Evolutionary conservation across 2,888 invertebrate genomes (phyloP).

Genomic region (Calameuta idolon): DNA sequence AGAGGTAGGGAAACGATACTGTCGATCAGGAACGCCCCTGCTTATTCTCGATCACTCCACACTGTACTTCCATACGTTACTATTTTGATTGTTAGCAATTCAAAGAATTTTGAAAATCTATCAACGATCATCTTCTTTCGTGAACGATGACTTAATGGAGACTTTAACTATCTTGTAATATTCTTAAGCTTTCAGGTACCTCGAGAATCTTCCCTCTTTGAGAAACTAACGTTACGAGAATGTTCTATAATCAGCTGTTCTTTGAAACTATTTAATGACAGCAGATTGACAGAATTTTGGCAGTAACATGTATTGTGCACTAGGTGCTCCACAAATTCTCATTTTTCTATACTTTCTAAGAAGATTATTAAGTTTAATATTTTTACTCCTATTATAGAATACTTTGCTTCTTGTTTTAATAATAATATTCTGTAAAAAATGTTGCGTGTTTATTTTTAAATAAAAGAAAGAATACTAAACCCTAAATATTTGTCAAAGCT

Average conservation of each 20-base stretch:
- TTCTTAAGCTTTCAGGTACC: neutral
- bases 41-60: constrained; percentile 3
- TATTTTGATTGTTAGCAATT: neutral
- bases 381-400: neutral
- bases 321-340: neutral
- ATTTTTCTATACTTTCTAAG: neutral
- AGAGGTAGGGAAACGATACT: constrained; percentile 3
- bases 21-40: constrained; percentile 45
- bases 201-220: neutral
- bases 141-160: neutral
- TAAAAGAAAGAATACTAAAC: neutral
- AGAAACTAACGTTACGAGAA: neutral
- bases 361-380: neutral
- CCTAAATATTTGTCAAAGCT: neutral
- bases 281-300: neutral
- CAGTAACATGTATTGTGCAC: neutral
- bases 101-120: neutral
- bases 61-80: neutral
- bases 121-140: neutral
- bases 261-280: neutral
- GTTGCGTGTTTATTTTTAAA: neutral
- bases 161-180: neutral
- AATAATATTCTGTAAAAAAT: neutral
- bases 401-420: neutral
- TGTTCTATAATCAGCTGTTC: neutral